A percentile compares a stretch with the other conserved stretches of the same genome.
Conservation (phyloP, 2,797 vertebrate species). For the Paguma larvata region DNA sequence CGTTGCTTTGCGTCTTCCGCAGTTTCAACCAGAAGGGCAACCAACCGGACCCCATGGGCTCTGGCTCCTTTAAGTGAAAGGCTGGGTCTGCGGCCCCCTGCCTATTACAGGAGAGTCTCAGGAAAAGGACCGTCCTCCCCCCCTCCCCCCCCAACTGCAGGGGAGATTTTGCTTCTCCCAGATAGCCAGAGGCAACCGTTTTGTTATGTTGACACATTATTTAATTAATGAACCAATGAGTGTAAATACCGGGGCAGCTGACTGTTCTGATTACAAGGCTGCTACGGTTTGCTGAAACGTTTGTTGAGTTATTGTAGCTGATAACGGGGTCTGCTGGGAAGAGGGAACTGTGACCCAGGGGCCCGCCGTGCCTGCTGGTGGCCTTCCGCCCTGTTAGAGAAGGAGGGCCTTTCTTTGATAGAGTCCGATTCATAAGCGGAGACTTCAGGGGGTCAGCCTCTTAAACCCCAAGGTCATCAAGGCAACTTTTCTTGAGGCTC, state of each 20-base stretch:
- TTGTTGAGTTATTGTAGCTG: constrained; percentile 46
- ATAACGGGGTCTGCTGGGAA: neutral
- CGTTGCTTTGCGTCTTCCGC: neutral
- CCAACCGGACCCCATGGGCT: neutral
- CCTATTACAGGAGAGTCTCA: neutral
- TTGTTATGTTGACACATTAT: constrained; percentile 74
- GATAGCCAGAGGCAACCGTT: constrained; percentile 56
- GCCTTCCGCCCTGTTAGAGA: neutral
- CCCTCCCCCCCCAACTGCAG: neutral
- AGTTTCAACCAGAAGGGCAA: neutral
- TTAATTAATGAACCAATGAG: constrained; percentile 65
- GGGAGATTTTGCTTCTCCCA: constrained; percentile 29
- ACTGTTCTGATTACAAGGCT: constrained; percentile 48
- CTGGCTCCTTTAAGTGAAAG: neutral
- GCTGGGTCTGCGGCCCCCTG: neutral
- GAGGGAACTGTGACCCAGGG: neutral
- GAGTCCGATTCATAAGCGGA: neutral
- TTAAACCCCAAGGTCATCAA: neutral
- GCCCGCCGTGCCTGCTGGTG: rapidly evolving
- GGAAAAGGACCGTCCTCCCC: neutral
- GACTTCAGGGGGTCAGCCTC: neutral
- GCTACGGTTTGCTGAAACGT: constrained; percentile 36
- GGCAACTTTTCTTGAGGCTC: neutral
- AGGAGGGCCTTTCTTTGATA: neutral
- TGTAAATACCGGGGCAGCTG: constrained; percentile 61